These are phyloP conservation scores for Diplodus sargus DNA, from an alignment of 2,797 vertebrate genomes.

Conservation along the genomic window DNA sequence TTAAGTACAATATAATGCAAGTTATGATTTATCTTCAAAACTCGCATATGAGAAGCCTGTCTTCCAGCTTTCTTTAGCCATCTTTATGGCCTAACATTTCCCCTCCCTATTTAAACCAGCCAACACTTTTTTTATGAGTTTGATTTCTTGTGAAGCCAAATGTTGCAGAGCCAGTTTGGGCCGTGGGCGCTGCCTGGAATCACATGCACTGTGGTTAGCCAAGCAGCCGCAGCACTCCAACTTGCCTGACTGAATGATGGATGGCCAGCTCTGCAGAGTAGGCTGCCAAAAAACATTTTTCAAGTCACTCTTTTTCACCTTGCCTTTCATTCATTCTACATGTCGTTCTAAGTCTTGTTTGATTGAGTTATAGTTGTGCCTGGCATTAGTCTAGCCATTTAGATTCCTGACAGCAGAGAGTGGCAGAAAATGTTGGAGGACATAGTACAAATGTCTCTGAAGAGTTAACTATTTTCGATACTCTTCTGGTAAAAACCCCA, in stretches of 20 bases:
- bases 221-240: slow-evolving; percentile 48
- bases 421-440: neutral
- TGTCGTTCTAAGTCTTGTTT: slow-evolving; percentile 5
- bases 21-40: too few species aligned
- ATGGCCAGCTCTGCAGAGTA: slow-evolving; percentile 50
- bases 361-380: neutral
- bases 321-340: slow-evolving; percentile 10
- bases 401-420: neutral
- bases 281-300: slow-evolving; percentile 41
- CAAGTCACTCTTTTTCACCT: slow-evolving; percentile 11
- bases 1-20: too few species aligned
- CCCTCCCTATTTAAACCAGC: neutral
- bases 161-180: slow-evolving; percentile 56
- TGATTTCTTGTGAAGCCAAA: slow-evolving; percentile 21
- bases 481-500: neutral
- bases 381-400: neutral
- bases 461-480: neutral
- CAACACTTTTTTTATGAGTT: slow-evolving; percentile 15
- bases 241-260: slow-evolving; percentile 64
- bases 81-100: slow-evolving; percentile 1
- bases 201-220: slow-evolving; percentile 64
- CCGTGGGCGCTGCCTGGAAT: slow-evolving; percentile 57
- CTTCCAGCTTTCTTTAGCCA: slow-evolving; percentile 4
- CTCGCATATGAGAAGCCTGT: too few species aligned
- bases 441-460: neutral